Evolutionary conservation across 1,140 invertebrate species (phyloP), one percentile per base, ranked within the genome.

Genomic region (Colletes latitarsis): DNA sequence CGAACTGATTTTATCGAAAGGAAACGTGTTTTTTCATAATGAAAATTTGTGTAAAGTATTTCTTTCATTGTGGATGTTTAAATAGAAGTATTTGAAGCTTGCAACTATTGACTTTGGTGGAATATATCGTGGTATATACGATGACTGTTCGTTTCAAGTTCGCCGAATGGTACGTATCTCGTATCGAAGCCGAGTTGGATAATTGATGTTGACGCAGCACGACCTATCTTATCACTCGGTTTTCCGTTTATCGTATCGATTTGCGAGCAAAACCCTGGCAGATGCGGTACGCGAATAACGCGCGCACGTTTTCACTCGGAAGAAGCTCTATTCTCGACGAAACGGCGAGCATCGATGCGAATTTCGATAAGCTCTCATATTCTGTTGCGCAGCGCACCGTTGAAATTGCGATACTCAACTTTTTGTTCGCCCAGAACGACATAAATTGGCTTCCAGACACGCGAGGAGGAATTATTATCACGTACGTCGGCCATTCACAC

Each of bases 121-220:
- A 30, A 30, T 30, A 30, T 30, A 30, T 30, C 30, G 30, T 30
- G 30, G 17, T 49, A 9, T 14, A 49, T 63, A 30, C 21, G 58
- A 21, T 19, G 21, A 76, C 52, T 21, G 64, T 58, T 6, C 21
- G 9, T 9, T 76, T 43, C 46, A 66, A 55, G 39, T 66, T 76
- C 19, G 6, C 10, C 73, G 10, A 58, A 58, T 41, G 64, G 58
- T 69, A 69, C 30, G 58, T 69, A 69, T 30, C 53, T 68, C 64
- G 21, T 39, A 19, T 58, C 63, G 53, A 77, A 58, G 74, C 64
- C 49, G 63, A 46, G 57, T 21, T 58, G 39, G 74, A 58, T 69
- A 77, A 77, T 77, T 66, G 64, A 77, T 69, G 74, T 77, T 77
- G 63, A 77, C 74, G 53, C 74, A 69, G 62, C 57, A 39, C 64